Conservation (phyloP, 2,888 invertebrate species). For the Philereme transversata region DNA sequence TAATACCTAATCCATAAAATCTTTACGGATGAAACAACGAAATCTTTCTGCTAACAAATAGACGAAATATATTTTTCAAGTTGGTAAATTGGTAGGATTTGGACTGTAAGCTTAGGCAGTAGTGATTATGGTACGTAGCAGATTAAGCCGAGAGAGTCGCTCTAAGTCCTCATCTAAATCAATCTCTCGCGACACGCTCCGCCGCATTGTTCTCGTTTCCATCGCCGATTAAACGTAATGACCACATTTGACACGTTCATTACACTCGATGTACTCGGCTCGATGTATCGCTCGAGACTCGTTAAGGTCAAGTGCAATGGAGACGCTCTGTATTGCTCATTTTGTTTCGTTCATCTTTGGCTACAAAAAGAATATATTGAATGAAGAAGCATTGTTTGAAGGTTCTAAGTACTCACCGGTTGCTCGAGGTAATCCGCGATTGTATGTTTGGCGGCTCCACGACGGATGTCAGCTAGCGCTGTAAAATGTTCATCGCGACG, state of each 20-base stretch:
- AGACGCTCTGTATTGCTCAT: conserved; percentile 52
- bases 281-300: conserved; percentile 43
- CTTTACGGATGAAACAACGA: too few species aligned
- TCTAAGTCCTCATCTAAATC: conserved; percentile 65
- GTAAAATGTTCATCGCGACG: conserved; percentile 87
- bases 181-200: conserved; percentile 60
- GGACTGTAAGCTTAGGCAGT: neutral
- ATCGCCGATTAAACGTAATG: conserved; percentile 70
- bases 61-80: too few species aligned
- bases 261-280: conserved; percentile 47
- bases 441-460: conserved; percentile 86
- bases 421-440: conserved; percentile 86
- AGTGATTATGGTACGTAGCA: conserved; percentile 1
- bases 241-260: conserved; percentile 69
- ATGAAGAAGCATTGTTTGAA: conserved; percentile 28
- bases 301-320: conserved; percentile 65
- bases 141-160: conserved; percentile 43
- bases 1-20: too few species aligned
- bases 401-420: conserved; percentile 84
- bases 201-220: conserved; percentile 70
- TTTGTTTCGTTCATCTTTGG: conserved; percentile 48
- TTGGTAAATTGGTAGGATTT: too few species aligned
- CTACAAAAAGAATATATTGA: conserved; percentile 37
- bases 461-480: conserved; percentile 86
- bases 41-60: too few species aligned